Evolutionary conservation across 2,797 vertebrate species (phyloP).

Genomic region (Acrossocheilus fasciatus): DNA sequence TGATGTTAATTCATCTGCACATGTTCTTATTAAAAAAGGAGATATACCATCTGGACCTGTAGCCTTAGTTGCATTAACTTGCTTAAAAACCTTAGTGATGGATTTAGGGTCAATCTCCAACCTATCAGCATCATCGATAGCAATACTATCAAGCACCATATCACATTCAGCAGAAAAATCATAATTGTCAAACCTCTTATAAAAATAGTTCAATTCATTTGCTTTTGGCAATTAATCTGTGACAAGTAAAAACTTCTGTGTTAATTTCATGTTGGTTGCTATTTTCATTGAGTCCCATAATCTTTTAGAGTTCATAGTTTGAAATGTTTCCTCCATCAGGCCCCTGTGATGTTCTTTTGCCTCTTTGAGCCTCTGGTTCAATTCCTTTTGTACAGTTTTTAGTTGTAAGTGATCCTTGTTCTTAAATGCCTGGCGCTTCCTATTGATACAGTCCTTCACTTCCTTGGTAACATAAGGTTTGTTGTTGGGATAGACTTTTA

Average conservation of each 20-base stretch:
- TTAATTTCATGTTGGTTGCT: too few species aligned
- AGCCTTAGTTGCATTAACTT: conserved; percentile 19
- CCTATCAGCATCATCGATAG: background rate
- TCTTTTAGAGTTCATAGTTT: too few species aligned
- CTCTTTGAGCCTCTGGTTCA: conserved; percentile 23
- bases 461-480: too few species aligned
- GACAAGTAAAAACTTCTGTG: too few species aligned
- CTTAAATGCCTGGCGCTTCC: background rate
- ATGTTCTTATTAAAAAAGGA: conserved; percentile 25
- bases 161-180: background rate
- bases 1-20: background rate
- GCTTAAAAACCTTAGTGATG: conserved; percentile 2
- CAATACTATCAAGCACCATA: background rate
- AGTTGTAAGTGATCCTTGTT: conserved; percentile 16
- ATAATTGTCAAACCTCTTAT: background rate
- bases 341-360: background rate
- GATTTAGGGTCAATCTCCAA: background rate
- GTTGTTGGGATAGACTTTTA: too few species aligned
- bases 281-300: too few species aligned
- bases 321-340: too few species aligned
- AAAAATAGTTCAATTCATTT: too few species aligned
- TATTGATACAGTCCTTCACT: too few species aligned
- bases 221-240: too few species aligned
- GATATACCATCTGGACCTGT: conserved; percentile 1
- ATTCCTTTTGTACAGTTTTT: conserved; percentile 37